Evolutionary conservation across 2,113 vertebrate genomes (phyloP).

Genomic region (Neoarius graeffei): DNA sequence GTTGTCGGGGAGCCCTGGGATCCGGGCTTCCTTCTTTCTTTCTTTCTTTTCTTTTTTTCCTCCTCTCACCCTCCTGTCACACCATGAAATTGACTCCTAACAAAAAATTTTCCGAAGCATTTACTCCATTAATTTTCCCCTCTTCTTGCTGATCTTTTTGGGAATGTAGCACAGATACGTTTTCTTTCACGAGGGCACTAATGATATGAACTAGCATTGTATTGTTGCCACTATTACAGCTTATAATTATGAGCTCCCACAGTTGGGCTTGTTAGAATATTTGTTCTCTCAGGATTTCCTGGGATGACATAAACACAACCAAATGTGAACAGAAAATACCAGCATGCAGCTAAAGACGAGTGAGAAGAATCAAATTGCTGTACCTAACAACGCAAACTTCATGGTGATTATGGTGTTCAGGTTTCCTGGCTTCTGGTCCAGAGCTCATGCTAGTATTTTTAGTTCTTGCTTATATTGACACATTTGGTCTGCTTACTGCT

Average conservation of each 20-base stretch:
- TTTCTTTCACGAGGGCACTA: conserved; percentile 16
- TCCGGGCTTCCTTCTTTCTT: conserved; percentile 21
- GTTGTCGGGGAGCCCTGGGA: conserved; percentile 44
- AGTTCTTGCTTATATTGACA: conserved; percentile 47
- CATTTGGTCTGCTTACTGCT: conserved; percentile 56
- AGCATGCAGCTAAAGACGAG: conserved; percentile 52
- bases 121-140: background rate
- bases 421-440: background rate
- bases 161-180: conserved; percentile 15
- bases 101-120: background rate
- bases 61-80: background rate
- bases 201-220: conserved; percentile 1
- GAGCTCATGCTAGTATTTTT: conserved; percentile 64
- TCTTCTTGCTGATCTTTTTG: conserved; percentile 1
- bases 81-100: conserved; percentile 4
- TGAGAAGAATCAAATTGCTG: background rate
- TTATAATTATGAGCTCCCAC: conserved; percentile 37
- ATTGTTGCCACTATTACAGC: conserved; percentile 13
- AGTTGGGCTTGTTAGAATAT: conserved; percentile 49
- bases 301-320: conserved; percentile 64
- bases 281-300: conserved; percentile 42
- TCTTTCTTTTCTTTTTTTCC: background rate
- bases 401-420: background rate
- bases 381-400: background rate
- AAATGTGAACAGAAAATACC: conserved; percentile 56